Percentiles rank a stretch among this genome's conserved stretches.
phyloP scores from a whole-genome alignment of 1,140 invertebrate genomes.

The Drosophila hydei region DNA sequence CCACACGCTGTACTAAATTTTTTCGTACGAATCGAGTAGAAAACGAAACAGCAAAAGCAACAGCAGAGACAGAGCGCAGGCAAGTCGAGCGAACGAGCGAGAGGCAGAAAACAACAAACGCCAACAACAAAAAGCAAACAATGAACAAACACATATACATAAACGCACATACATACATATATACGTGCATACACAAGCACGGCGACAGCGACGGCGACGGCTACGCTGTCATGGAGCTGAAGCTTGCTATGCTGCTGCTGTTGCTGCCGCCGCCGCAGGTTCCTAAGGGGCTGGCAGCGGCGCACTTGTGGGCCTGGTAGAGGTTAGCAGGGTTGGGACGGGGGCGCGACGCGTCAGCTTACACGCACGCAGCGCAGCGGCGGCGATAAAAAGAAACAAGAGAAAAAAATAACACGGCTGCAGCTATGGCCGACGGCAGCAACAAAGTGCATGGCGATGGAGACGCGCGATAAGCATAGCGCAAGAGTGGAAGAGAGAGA shows the following conservation, averaged over 20 bases:
- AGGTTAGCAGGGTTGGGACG: conserved; percentile 5
- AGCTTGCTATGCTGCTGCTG: conserved; percentile 27
- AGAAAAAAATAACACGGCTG: conserved; percentile 56
- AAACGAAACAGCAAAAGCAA: conserved; percentile 49
- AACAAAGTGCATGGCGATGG: conserved; percentile 80
- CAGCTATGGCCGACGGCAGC: conserved; percentile 65
- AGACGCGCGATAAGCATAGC: conserved; percentile 61
- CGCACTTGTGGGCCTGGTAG: conserved; percentile 40
- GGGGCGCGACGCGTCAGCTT: conserved; percentile 64
- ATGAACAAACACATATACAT: conserved; percentile 55
- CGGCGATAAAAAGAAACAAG: conserved; percentile 57
- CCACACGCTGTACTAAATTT: conserved; percentile 81
- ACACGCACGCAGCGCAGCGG: conserved; percentile 69
- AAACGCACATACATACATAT: conserved; percentile 13
- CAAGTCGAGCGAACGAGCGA: conserved; percentile 4
- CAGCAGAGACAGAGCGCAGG: conserved; percentile 14
- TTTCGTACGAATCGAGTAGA: conserved; percentile 72
- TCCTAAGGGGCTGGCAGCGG: conserved; percentile 49
- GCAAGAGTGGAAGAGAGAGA: conserved; percentile 14
- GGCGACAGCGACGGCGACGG: conserved; percentile 11
- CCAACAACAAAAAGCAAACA: conserved; percentile 69
- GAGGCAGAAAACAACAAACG: conserved; percentile 45
- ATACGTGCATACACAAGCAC: conserved; percentile 17
- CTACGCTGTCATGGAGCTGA: conserved; percentile 38
- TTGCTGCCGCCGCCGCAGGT: conserved; percentile 34